Evolutionary conservation across 2,888 invertebrate genomes (phyloP), one percentile per base, ranked within the genome.

Genomic region (Cerastoderma edule): DNA sequence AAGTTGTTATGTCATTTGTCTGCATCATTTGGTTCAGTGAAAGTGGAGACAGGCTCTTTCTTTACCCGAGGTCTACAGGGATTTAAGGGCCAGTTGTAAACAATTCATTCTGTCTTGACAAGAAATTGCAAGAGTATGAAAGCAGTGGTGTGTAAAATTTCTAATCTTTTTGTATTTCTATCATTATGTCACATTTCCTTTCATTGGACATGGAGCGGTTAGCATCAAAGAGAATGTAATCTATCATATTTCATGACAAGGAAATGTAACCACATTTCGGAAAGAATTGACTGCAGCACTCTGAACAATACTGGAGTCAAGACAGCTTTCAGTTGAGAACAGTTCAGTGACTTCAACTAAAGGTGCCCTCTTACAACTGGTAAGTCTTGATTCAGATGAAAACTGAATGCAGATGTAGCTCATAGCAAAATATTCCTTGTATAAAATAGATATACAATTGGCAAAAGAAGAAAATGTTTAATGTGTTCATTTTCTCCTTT

Each of bases 1-100:
- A 30, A 32, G 50, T 50, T 33, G 66, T 66, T 48, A 33, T 48
- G 66, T 66, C 48, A 66, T 66, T 66, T 50, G 66, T 66, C 50
- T 48, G 16, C 53, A 66, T 60, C 22, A 60, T 39, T 39, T 60
- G 60, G 60, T 35, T 39, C 39, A 60, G 4, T 39, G 10, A 24
- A 24, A 13, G 27, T 22, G 60, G 27, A n/a, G 60, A 60, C 60
- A 60, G 35, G 24, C 60, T 27, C 27, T 60, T 60, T 60, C 27
- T 24, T 24, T 24, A 32, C 35, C 35, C 3, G 13, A 1, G 50
- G 39, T 30, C 65, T 30, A 28, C 30, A 48, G 65, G 65, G 65
- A 65, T 44, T 44, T 33, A 16, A 30, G 39, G 60, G 60, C 60
- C 39, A n/a, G 35, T 60, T 27, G 16, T 22, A n/a, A 24, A n/a